phyloP scores from a whole-genome alignment of 2,113 vertebrate genomes.

The Phocoena sinus region DNA sequence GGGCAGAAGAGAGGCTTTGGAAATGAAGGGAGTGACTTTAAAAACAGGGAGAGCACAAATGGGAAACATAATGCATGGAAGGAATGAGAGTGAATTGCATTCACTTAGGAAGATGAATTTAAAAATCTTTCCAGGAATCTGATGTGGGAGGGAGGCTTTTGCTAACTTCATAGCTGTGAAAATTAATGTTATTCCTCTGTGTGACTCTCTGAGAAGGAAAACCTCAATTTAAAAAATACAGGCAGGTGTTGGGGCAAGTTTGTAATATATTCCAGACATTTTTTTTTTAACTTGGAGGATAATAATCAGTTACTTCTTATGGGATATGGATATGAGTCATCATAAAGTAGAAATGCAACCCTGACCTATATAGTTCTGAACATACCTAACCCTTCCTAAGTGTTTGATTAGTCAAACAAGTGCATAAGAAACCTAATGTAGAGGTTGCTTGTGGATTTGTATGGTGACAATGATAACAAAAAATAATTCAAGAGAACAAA shows the following conservation, averaged over 20 bases:
- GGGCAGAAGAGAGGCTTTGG: not conserved
- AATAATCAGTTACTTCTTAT: not conserved
- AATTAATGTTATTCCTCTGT: not conserved
- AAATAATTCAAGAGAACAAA: constrained; percentile 24
- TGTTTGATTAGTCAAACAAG: not conserved
- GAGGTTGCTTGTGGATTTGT: not conserved
- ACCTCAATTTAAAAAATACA: not conserved
- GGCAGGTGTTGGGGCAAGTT: not conserved
- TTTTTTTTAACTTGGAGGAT: not conserved
- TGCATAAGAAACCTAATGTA: not conserved
- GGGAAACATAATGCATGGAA: not conserved
- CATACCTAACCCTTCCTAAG: not conserved
- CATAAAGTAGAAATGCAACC: not conserved
- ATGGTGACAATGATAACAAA: not conserved
- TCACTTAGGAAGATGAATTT: not conserved
- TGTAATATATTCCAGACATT: not conserved
- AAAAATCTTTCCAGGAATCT: not conserved
- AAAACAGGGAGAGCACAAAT: not conserved
- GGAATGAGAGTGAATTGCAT: not conserved
- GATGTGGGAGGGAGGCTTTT: not conserved
- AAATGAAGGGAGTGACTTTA: not conserved
- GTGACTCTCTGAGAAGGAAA: not conserved
- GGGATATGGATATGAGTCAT: constrained; percentile 23
- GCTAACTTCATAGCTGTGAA: not conserved
- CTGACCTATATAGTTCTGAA: not conserved